Conservation (phyloP, 2,888 invertebrate genomes). For the Trissoscelio sp. region DNA sequence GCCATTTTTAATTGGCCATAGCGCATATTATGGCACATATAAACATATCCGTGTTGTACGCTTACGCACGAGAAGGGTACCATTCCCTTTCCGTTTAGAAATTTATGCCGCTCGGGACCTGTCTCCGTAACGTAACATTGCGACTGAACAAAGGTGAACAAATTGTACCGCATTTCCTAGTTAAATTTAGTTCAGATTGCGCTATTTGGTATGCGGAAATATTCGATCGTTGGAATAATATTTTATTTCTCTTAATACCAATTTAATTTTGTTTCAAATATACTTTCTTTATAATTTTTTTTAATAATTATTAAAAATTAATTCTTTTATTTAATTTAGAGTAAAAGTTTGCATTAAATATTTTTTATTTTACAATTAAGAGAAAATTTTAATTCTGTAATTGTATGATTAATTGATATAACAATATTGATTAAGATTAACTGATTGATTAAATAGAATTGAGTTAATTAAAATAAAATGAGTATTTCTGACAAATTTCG, state of each 20-base stretch:
- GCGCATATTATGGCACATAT: slow-evolving; percentile 17
- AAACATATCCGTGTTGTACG: slow-evolving; percentile 10
- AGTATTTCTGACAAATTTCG: not conserved
- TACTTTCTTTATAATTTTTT: too few species aligned
- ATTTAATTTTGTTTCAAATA: slow-evolving; percentile 3
- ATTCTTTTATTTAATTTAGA: too few species aligned
- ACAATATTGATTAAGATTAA: too few species aligned
- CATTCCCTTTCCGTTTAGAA: slow-evolving; percentile 20
- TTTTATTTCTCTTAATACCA: too few species aligned
- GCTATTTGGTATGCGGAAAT: slow-evolving; percentile 12
- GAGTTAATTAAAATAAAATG: too few species aligned
- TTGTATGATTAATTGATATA: too few species aligned
- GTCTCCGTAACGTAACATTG: slow-evolving; percentile 7
- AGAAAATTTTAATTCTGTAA: too few species aligned
- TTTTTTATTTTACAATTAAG: too few species aligned
- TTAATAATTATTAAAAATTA: too few species aligned
- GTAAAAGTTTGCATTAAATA: too few species aligned
- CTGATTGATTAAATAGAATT: too few species aligned
- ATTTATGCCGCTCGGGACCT: slow-evolving; percentile 18
- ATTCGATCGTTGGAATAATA: slow-evolving; percentile 3
- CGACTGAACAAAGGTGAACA: slow-evolving; percentile 12
- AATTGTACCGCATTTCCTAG: slow-evolving; percentile 11
- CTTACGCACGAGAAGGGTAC: not conserved
- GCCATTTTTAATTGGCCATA: slow-evolving; percentile 30
- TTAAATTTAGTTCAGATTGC: slow-evolving; percentile 3